These are phyloP conservation scores for Nudaria mundana DNA, from an alignment of 2,888 invertebrate species.

Conservation along the genomic window DNA sequence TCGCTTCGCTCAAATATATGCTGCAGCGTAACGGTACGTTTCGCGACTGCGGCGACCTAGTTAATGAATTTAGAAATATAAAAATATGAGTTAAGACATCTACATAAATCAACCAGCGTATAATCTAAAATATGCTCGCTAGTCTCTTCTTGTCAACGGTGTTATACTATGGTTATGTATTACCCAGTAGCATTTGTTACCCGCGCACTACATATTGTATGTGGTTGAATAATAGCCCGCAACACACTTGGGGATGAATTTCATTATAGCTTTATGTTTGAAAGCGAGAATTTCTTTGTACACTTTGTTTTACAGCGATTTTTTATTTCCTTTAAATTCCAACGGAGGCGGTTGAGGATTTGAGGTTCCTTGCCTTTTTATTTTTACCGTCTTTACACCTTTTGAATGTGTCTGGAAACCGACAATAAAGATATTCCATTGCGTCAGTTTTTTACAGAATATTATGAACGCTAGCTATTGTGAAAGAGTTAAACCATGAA, in stretches of 20 bases:
- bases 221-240: constrained; percentile 73
- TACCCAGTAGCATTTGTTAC: constrained; percentile 66
- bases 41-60: too few relatives aligned
- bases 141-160: constrained; percentile 36
- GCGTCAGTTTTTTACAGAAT: too few relatives aligned
- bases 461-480: too few relatives aligned
- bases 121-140: constrained; percentile 2
- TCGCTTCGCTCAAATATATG: too few relatives aligned
- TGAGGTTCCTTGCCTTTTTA: constrained; percentile 27
- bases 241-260: constrained; percentile 77
- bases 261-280: constrained; percentile 73
- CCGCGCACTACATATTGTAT: constrained; percentile 72
- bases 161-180: constrained; percentile 37
- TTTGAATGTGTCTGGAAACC: neutral
- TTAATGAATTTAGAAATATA: too few relatives aligned
- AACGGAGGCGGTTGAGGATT: constrained; percentile 30
- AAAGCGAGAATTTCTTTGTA: constrained; percentile 61
- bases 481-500: too few relatives aligned
- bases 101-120: too few relatives aligned
- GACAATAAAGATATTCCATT: too few relatives aligned
- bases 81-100: too few relatives aligned
- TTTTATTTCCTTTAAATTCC: constrained; percentile 57
- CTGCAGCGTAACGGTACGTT: too few relatives aligned
- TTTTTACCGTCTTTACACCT: constrained; percentile 7
- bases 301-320: constrained; percentile 55